Percentiles rank a stretch among this genome's conserved stretches.
Evolutionary conservation across 1,140 invertebrate genomes (phyloP).

Genomic region (Coptotermes formosanus): DNA sequence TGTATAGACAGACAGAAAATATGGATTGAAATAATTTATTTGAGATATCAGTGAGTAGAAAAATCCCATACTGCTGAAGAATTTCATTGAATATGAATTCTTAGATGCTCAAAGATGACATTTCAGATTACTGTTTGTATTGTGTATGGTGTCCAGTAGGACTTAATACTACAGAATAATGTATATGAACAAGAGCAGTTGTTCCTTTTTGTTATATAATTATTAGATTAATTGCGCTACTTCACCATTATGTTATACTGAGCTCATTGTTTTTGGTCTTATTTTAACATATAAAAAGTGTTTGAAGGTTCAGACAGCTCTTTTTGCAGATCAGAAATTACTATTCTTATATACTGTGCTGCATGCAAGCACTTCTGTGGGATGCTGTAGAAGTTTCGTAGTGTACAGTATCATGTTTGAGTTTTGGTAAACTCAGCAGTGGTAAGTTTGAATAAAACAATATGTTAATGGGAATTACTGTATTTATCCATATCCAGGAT

Average conservation of each 20-base stretch:
- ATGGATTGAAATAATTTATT: not conserved
- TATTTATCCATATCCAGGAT: too few species aligned
- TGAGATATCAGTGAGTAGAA: not conserved
- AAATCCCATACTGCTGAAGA: not conserved
- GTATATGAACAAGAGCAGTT: not conserved
- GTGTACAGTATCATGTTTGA: too few species aligned
- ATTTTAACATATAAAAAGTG: not conserved
- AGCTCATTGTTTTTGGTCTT: not conserved
- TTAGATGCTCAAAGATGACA: too few species aligned
- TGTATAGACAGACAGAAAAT: not conserved
- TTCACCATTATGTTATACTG: not conserved
- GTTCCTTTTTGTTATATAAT: not conserved
- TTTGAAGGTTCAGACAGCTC: not conserved
- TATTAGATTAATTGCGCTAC: not conserved
- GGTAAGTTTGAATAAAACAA: too few species aligned
- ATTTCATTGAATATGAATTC: too few species aligned
- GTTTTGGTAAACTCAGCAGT: too few species aligned
- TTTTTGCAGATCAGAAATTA: not conserved
- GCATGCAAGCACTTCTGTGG: too few species aligned
- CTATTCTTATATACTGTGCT: slow-evolving; percentile 2
- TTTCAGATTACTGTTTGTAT: too few species aligned
- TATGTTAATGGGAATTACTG: too few species aligned
- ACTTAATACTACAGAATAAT: too few species aligned
- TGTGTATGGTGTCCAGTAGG: too few species aligned
- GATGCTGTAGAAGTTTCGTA: too few species aligned